phyloP scores from a whole-genome alignment of 2,113 vertebrate species.

The Prietella phreatophila region DNA sequence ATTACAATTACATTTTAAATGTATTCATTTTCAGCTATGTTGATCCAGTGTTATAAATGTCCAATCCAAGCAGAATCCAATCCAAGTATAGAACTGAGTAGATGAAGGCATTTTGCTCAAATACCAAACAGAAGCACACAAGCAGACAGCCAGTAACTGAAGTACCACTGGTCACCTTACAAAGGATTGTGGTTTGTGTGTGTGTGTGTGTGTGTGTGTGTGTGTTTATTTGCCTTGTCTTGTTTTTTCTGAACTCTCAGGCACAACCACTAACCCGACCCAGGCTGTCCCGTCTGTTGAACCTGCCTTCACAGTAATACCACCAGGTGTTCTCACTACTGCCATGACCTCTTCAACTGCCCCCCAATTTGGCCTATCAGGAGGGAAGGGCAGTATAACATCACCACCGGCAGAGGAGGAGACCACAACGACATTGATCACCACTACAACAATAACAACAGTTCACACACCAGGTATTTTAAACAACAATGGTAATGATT shows the following conservation, averaged over 20 bases:
- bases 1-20: neutral
- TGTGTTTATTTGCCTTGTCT: no score
- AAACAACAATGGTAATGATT: neutral
- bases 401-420: conserved; percentile 79
- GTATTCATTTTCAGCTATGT: neutral
- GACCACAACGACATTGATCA: conserved; percentile 90
- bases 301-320: conserved; percentile 66
- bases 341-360: conserved; percentile 69
- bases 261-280: conserved; percentile 74
- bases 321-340: conserved; percentile 77
- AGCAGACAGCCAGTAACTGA: neutral
- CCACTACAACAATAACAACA: conserved; percentile 88
- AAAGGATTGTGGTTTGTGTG: neutral
- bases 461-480: conserved; percentile 84
- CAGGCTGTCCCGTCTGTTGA: conserved; percentile 69
- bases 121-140: neutral
- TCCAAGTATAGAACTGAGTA: neutral
- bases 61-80: neutral
- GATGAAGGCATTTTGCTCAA: neutral
- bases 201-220: neutral
- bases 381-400: conserved; percentile 63
- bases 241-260: conserved; percentile 53
- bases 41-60: neutral
- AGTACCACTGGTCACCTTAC: neutral
- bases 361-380: conserved; percentile 53